phyloP scores from a whole-genome alignment of 2,797 vertebrate genomes.

The Microctenopoma stevenorrisi region DNA sequence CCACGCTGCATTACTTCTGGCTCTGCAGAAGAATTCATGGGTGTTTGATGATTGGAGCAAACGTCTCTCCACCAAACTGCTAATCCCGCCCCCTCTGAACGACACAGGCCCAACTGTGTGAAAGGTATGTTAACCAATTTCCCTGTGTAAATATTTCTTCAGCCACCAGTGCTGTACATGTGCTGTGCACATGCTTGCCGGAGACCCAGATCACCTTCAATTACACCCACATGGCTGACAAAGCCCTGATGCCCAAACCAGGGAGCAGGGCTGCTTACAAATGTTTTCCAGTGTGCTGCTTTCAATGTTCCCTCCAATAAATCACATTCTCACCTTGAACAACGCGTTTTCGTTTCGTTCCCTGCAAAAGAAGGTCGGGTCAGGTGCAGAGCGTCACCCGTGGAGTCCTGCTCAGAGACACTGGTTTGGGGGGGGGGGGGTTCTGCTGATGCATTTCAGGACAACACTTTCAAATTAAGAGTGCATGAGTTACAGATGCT shows the following conservation, averaged over 20 bases:
- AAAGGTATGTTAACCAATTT: slow-evolving; percentile 55
- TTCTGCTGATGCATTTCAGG: neutral
- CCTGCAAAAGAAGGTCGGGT: neutral
- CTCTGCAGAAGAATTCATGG: slow-evolving; percentile 13
- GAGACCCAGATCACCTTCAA: slow-evolving; percentile 45
- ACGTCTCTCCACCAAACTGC: slow-evolving; percentile 4
- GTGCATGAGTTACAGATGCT: slow-evolving; percentile 22
- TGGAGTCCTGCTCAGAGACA: neutral
- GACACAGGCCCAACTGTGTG: slow-evolving; percentile 33
- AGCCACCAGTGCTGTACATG: slow-evolving; percentile 44
- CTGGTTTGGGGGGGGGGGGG: neutral
- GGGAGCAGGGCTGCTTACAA: slow-evolving; percentile 19
- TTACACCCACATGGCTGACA: slow-evolving; percentile 34
- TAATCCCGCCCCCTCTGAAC: neutral
- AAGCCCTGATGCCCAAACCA: neutral
- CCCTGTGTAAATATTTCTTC: slow-evolving; percentile 58
- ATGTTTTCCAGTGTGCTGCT: slow-evolving; percentile 14
- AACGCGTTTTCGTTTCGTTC: neutral
- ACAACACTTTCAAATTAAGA: slow-evolving; percentile 13
- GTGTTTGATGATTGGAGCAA: slow-evolving; percentile 30
- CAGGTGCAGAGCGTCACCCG: neutral
- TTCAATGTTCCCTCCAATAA: slow-evolving; percentile 15
- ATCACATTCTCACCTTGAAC: slow-evolving; percentile 23
- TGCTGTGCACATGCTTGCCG: slow-evolving; percentile 57
- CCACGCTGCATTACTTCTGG: slow-evolving; percentile 18